phyloP scores from a whole-genome alignment of 1,140 invertebrate genomes.

The Macrotrachela quadricornifera region DNA sequence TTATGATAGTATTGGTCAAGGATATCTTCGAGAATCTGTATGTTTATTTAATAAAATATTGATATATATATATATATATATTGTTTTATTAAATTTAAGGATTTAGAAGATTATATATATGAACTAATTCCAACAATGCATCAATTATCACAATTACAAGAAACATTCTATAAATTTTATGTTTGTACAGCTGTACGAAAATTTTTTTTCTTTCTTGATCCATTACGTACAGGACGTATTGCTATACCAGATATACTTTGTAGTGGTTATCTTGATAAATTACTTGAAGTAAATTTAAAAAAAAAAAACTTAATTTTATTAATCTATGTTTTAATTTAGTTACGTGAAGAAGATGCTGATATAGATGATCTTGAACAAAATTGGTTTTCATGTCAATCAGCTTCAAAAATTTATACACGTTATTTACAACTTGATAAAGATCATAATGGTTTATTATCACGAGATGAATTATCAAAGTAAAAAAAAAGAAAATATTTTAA shows the following conservation, averaged over 20 bases:
- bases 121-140: conserved; percentile 33
- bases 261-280: conserved; percentile 70
- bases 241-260: conserved; percentile 71
- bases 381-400: conserved; percentile 79
- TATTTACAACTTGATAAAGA: conserved; percentile 79
- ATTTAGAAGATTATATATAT: conserved; percentile 77
- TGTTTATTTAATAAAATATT: conserved; percentile 15
- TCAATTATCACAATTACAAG: conserved; percentile 58
- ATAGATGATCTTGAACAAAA: conserved; percentile 63
- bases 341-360: conserved; percentile 60
- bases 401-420: conserved; percentile 66
- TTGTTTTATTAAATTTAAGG: conserved; percentile 36
- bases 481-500: neutral
- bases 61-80: neutral
- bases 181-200: conserved; percentile 80
- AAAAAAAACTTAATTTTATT: neutral
- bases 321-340: conserved; percentile 25
- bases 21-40: conserved; percentile 62
- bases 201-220: conserved; percentile 84
- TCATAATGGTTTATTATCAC: conserved; percentile 81
- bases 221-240: conserved; percentile 58
- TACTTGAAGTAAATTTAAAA: conserved; percentile 44
- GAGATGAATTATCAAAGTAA: conserved; percentile 51
- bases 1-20: conserved; percentile 74
- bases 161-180: conserved; percentile 83